Evolutionary conservation across 1,140 invertebrate genomes (phyloP).

Genomic region (Callitettix versicolor): DNA sequence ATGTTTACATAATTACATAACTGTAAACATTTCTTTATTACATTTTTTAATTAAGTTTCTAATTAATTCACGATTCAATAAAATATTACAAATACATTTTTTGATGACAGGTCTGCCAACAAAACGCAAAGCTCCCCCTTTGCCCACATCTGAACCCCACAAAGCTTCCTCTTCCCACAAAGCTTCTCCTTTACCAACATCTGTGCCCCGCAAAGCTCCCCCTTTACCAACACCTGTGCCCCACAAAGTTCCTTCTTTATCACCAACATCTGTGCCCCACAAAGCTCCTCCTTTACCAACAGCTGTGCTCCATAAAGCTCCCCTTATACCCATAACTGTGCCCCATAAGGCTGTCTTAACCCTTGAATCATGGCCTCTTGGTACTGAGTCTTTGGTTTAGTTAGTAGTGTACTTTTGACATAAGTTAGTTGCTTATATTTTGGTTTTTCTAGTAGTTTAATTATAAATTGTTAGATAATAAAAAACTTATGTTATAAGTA

Average conservation of each 20-base stretch:
- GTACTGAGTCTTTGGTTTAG: constrained; percentile 19
- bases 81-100: too few relatives aligned
- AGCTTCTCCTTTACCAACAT: neutral
- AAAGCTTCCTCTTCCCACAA: neutral
- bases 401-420: neutral
- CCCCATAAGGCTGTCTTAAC: neutral
- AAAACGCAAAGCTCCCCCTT: neutral
- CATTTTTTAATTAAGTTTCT: too few relatives aligned
- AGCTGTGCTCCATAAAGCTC: neutral
- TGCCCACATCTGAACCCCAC: neutral
- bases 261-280: neutral
- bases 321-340: neutral
- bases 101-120: neutral
- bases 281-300: neutral
- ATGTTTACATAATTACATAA: too few relatives aligned
- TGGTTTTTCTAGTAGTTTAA: neutral
- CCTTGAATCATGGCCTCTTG: constrained; percentile 15
- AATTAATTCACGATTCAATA: too few relatives aligned
- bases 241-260: constrained; percentile 1
- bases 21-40: too few relatives aligned
- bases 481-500: too few relatives aligned
- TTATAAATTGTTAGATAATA: neutral
- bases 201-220: neutral
- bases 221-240: neutral
- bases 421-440: neutral